Evolutionary conservation across 2,113 vertebrate species (phyloP).

Genomic region (Scophthalmus maximus): DNA sequence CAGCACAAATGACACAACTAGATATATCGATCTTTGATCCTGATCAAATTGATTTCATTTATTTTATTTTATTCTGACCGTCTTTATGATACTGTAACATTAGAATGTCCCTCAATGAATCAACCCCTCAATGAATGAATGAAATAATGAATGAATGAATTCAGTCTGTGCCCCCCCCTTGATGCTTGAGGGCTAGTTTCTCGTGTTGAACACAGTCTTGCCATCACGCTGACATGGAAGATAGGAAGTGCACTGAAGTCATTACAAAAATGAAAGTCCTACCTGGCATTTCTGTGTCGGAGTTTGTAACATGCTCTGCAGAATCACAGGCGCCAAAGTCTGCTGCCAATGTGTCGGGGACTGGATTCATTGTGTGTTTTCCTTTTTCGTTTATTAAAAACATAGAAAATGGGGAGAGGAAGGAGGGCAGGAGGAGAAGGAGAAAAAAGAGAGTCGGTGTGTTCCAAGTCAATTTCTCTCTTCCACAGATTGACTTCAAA

Average conservation of each 20-base stretch:
- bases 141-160: neutral
- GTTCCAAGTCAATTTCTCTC: constrained; percentile 77
- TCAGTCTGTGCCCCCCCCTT: no score
- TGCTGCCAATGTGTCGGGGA: constrained; percentile 20
- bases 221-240: no score
- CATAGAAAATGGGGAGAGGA: constrained; percentile 49
- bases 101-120: no score
- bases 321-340: neutral
- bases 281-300: neutral
- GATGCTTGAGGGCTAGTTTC: no score
- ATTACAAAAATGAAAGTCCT: neutral
- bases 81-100: neutral
- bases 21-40: no score
- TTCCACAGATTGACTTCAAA: constrained; percentile 82
- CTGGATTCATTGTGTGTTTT: neutral
- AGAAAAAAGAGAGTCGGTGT: constrained; percentile 5
- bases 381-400: constrained; percentile 14
- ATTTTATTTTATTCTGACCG: neutral
- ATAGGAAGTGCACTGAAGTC: neutral
- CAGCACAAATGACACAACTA: no score
- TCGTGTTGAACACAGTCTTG: no score
- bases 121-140: neutral
- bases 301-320: neutral
- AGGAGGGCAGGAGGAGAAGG: neutral
- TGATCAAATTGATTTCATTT: no score